Base-by-base conservation (phyloP, 2,113 vertebrate genomes). In the Oxyura jamaicensis region DNA sequence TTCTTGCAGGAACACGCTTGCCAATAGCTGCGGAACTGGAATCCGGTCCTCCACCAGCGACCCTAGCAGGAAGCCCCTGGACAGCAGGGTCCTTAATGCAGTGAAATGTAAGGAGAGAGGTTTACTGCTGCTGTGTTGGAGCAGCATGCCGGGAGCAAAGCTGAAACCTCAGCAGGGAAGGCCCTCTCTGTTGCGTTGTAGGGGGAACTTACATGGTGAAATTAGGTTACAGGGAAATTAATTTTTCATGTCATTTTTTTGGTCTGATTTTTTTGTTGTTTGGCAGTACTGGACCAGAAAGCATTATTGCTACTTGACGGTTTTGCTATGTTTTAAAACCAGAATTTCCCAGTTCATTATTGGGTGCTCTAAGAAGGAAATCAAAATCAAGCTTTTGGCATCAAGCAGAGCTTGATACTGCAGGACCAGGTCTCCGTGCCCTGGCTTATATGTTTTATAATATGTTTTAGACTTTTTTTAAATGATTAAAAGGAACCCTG, bases 11-110 rank as follows among this genome's bases (percentile, higher is more conserved):
- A 99, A 99, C 97, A 99, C 99, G 0, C 97, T 99, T 94, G 99
- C 99, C 97, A 99, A 99, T 97, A 99, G 99, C 97, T 99, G 99
- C 0, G 99, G 99, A 72, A 99, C 99, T 5, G 99, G 99, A 79
- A 99, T 99, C 93, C 99, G 99, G 42, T 99, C 99, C 3, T 99
- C 99, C 65, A 99, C 99, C 17, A 99, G 99, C 20, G 99, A 99
- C 95, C 99, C 99, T 0, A 99, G 98, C 97, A 97, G 99, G 88
- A 99, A 99, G 88, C 99, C 99, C 0, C 97, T 99, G 97, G 99
- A 99, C 98, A 99, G 99, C 98, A 97, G 99, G 10, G 99, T 99
- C 81, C 98, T 99, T 29, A 99, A 99, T 9, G 99, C 99, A 22
- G 99, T 99, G 79, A 99, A 99, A 98, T 76, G 99, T 99, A 97